Conservation (phyloP, 2,113 vertebrate genomes). For the Charadrius vociferus region DNA sequence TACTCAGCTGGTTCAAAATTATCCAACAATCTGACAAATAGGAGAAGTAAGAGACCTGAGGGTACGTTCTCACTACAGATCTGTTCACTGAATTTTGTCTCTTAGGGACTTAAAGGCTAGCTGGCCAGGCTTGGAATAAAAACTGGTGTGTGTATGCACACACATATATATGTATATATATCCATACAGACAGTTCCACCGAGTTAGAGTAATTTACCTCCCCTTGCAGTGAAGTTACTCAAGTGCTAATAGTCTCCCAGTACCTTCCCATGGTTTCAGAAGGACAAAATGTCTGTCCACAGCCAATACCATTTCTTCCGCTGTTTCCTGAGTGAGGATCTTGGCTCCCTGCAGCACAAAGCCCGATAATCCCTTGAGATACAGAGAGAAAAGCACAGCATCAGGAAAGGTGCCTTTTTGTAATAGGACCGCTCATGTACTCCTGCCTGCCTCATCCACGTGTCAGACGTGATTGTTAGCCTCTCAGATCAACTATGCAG, state of each 20-base stretch:
- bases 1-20: not conserved
- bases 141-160: not conserved
- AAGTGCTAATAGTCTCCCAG: not conserved
- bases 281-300: not conserved
- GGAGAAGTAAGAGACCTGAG: not conserved
- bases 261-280: not conserved
- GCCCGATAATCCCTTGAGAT: not conserved
- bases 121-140: not conserved
- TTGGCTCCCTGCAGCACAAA: not conserved
- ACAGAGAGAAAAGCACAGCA: not conserved
- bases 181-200: not conserved
- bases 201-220: not conserved
- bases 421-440: not conserved
- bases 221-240: not conserved
- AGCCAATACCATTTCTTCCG: not conserved
- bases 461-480: not conserved
- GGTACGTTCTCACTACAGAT: not conserved
- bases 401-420: not conserved
- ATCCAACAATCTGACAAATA: not conserved
- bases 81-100: not conserved
- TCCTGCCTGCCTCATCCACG: not conserved
- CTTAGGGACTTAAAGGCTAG: not conserved
- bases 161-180: no score
- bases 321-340: not conserved
- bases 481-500: not conserved